Base-by-base conservation (phyloP, 2,797 vertebrate species). In the Neosilurus hyrtlii region DNA sequence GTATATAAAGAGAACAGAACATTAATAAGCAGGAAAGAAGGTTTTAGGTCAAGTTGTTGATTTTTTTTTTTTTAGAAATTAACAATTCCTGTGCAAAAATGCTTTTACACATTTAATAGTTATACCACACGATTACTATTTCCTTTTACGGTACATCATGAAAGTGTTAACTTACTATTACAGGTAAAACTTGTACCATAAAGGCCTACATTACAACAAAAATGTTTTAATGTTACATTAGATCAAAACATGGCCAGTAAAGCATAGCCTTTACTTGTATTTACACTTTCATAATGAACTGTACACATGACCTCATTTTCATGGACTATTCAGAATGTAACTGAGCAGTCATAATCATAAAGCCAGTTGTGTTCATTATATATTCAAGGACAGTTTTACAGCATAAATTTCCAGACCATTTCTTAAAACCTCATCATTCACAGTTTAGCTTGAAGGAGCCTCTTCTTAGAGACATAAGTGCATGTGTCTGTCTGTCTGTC, bases 401-500 rank as follows among this genome's bases (percentile, higher is more conserved):
- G 10, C 5, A 63, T 54, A 52, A 22, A 10, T 43, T n/a, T 49
- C 6, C 52, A 76, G 51, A 12, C 10, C n/a, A 26, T 15, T 37
- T 54, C 18, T 43, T 7, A 67, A 67, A 75, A 67, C 26, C 2
- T 16, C 5, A 14, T 61, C 35, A 24, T 62, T 77, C 62, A 35
- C 1, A 26, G 22, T 80, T 75, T 71, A 80, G 81, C 80, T 83
- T 86, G 78, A 91, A 91, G 90, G 88, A 82, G 83, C 86, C 88
- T 89, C 87, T 92, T 59, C 11, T 43, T 57, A 63, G 9, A 9
- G 81, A 73, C 56, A 30, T 24, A 89, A 80, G 26, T 56, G 24
- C 49, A 85, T 86, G 86, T 91, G 43, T 89, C 88, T 90, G 86
- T 76, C 85, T 54, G n/a, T 84, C 89, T 83, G 80, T 18, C 54